Conservation (phyloP, 2,113 vertebrate species). For the Rynchops niger region DNA sequence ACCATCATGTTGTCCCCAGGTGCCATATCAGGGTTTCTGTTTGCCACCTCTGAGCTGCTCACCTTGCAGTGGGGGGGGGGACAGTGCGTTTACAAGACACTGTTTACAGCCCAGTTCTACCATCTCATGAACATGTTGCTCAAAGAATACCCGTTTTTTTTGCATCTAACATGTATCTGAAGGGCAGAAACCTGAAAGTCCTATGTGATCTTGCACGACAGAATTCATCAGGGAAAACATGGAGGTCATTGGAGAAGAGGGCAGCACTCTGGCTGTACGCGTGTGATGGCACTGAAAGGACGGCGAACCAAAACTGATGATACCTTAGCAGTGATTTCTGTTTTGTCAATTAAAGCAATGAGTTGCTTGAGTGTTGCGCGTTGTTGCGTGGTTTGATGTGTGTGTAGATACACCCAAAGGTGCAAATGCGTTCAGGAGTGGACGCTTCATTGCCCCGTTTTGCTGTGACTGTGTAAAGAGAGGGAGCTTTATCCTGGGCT, state of each 20-base stretch:
- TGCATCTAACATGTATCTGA: background rate
- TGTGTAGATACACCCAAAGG: background rate
- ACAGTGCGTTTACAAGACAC: background rate
- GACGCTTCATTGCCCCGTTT: background rate
- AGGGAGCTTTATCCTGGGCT: background rate
- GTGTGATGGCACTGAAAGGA: background rate
- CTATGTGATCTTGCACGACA: background rate
- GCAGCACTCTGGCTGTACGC: accelerated
- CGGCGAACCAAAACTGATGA: accelerated
- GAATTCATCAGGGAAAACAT: background rate
- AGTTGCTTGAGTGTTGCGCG: background rate
- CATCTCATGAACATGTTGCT: accelerated
- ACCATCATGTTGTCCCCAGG: no score
- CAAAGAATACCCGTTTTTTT: accelerated
- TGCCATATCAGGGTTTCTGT: background rate
- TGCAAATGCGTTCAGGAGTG: background rate
- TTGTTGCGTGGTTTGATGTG: background rate
- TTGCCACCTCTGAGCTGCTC: no score
- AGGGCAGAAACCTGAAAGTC: background rate
- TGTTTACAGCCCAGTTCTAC: background rate
- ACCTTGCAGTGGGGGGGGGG: background rate
- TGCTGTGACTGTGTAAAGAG: no score
- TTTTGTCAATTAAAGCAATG: background rate
- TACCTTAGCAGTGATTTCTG: background rate
- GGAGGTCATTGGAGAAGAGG: background rate